Conservation (phyloP, 1,140 invertebrate genomes). For the Drosophila ercepeae region DNA sequence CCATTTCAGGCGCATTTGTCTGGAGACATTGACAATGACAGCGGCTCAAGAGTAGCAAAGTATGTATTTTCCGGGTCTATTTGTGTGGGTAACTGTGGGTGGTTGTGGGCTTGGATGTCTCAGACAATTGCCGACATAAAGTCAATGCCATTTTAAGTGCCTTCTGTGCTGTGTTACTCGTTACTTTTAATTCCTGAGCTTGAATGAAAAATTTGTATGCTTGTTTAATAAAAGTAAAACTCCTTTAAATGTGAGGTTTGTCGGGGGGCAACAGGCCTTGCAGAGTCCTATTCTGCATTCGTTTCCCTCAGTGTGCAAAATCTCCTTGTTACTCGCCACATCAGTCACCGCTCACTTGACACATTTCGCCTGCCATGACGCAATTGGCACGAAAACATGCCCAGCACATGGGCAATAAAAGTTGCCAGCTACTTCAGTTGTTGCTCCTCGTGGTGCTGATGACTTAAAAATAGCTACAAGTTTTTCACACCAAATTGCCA, state of each 20-base stretch:
- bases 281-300: neutral
- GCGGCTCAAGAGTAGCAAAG: slow-evolving; percentile 31
- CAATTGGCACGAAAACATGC: slow-evolving; percentile 74
- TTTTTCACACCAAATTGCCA: slow-evolving; percentile 74
- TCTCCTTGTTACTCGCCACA: slow-evolving; percentile 78
- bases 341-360: slow-evolving; percentile 83
- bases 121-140: slow-evolving; percentile 63
- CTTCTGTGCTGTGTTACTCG: slow-evolving; percentile 11
- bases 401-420: slow-evolving; percentile 69
- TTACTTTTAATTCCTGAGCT: slow-evolving; percentile 56
- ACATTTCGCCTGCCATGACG: slow-evolving; percentile 69
- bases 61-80: slow-evolving; percentile 1
- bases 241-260: neutral
- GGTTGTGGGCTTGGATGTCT: slow-evolving; percentile 41
- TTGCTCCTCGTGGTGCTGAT: slow-evolving; percentile 18
- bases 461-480: slow-evolving; percentile 70
- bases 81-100: neutral
- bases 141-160: slow-evolving; percentile 65
- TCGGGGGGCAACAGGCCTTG: neutral
- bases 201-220: slow-evolving; percentile 62
- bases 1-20: slow-evolving; percentile 52
- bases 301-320: slow-evolving; percentile 13
- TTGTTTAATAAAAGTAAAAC: slow-evolving; percentile 43
- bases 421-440: slow-evolving; percentile 32
- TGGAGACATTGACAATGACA: slow-evolving; percentile 69